These are phyloP conservation scores for Semnornis frantzii DNA, from an alignment of 2,113 vertebrate species.

Conservation along the genomic window DNA sequence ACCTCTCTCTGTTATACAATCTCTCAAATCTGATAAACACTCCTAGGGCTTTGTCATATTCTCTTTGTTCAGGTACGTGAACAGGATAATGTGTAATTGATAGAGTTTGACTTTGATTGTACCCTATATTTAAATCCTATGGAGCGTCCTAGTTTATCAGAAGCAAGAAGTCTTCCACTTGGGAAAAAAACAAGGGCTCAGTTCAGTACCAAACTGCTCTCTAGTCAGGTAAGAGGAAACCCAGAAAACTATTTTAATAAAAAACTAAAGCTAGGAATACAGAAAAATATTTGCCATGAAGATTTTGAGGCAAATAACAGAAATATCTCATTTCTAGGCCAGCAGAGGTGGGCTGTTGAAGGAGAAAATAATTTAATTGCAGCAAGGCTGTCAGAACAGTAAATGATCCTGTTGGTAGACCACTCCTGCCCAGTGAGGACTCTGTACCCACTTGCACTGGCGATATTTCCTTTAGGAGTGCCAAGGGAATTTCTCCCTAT, in stretches of 20 bases:
- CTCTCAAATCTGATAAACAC: slow-evolving; percentile 32
- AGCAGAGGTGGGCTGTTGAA: not conserved
- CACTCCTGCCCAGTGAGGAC: not conserved
- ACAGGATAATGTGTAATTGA: slow-evolving; percentile 8
- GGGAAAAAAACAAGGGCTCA: not conserved
- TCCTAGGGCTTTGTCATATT: slow-evolving; percentile 46
- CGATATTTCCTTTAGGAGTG: not conserved
- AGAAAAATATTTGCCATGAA: not conserved
- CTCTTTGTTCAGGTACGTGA: not conserved
- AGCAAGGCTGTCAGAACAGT: not conserved
- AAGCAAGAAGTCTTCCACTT: not conserved
- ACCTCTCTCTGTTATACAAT: slow-evolving; percentile 32
- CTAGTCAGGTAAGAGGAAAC: not conserved
- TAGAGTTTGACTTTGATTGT: slow-evolving; percentile 18
- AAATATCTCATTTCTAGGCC: not conserved
- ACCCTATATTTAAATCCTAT: not conserved
- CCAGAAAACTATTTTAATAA: not conserved
- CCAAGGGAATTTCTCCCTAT: not conserved
- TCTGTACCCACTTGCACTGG: not conserved
- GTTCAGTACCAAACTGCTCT: not conserved
- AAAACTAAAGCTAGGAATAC: not conserved
- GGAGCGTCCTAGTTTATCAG: not conserved
- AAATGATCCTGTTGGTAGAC: not conserved
- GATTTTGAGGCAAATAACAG: not conserved
- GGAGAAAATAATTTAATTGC: not conserved